These are phyloP conservation scores for Festucalex cinctus DNA, from an alignment of 2,113 vertebrate species.

Conservation along the genomic window DNA sequence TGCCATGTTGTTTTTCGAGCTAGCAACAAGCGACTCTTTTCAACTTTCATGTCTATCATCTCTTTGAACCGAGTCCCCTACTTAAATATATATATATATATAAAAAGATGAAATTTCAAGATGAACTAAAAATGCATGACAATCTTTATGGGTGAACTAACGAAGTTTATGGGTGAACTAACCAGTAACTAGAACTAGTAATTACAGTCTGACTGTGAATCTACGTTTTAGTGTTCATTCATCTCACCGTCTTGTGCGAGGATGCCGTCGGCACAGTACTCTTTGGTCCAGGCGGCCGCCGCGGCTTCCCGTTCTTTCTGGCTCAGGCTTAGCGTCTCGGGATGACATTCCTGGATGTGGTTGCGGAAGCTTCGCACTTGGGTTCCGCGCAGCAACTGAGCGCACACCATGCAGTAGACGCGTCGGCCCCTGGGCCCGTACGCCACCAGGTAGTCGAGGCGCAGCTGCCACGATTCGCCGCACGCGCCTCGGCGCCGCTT, in stretches of 20 bases:
- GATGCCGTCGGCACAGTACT: constrained; percentile 47
- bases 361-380: constrained; percentile 82
- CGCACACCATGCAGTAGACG: constrained; percentile 87
- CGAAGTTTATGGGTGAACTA: no score
- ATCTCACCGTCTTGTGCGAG: constrained; percentile 58
- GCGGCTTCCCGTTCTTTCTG: constrained; percentile 73
- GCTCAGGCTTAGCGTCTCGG: constrained; percentile 77
- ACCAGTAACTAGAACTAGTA: no score
- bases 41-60: no score
- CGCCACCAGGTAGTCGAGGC: constrained; percentile 85
- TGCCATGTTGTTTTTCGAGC: no score
- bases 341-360: constrained; percentile 85
- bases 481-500: constrained; percentile 54
- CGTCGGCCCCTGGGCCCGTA: constrained; percentile 77
- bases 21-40: no score
- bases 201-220: no score
- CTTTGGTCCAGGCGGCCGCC: constrained; percentile 83
- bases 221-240: no score
- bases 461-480: constrained; percentile 77
- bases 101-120: no score
- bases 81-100: no score
- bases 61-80: no score
- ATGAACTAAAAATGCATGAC: no score
- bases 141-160: no score
- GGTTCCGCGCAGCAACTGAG: constrained; percentile 76